These are phyloP conservation scores for Solenodon paradoxus DNA, from an alignment of 2,113 vertebrate species.

Conservation along the genomic window DNA sequence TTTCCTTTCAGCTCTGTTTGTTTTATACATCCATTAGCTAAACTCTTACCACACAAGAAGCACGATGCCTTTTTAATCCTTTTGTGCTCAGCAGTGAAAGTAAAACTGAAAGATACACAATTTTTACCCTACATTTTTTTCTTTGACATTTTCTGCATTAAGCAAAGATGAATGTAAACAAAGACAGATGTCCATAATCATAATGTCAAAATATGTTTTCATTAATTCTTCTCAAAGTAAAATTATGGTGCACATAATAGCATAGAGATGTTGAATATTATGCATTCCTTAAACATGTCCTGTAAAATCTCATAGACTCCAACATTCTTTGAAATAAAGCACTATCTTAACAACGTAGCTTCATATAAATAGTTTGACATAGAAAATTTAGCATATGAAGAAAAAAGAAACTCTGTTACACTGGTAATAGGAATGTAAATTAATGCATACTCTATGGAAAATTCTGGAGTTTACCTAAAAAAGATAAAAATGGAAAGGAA, in stretches of 20 bases:
- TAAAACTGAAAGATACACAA: slow-evolving; percentile 62
- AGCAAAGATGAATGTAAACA: slow-evolving; percentile 66
- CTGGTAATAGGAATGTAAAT: too few relatives aligned
- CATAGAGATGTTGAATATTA: not conserved
- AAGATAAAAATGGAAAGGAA: too few relatives aligned
- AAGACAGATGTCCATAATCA: slow-evolving; percentile 69
- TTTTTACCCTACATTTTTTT: slow-evolving; percentile 57
- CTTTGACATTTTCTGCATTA: slow-evolving; percentile 66
- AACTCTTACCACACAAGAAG: slow-evolving; percentile 68
- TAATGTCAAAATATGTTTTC: slow-evolving; percentile 59
- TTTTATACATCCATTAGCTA: slow-evolving; percentile 57
- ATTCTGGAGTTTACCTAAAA: too few relatives aligned
- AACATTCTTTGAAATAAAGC: not conserved
- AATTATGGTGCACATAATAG: not conserved
- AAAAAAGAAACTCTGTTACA: too few relatives aligned
- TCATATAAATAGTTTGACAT: not conserved
- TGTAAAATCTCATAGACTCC: not conserved
- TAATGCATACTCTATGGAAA: too few relatives aligned
- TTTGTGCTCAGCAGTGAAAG: slow-evolving; percentile 56
- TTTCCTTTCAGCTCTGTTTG: slow-evolving; percentile 58
- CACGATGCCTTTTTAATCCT: not conserved
- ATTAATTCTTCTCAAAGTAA: slow-evolving; percentile 49
- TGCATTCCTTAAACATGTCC: not conserved
- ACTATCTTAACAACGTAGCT: not conserved
- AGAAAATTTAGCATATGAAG: too few relatives aligned